phyloP scores from a whole-genome alignment of 1,140 invertebrate genomes.

The Caenorhabditis brenneri region DNA sequence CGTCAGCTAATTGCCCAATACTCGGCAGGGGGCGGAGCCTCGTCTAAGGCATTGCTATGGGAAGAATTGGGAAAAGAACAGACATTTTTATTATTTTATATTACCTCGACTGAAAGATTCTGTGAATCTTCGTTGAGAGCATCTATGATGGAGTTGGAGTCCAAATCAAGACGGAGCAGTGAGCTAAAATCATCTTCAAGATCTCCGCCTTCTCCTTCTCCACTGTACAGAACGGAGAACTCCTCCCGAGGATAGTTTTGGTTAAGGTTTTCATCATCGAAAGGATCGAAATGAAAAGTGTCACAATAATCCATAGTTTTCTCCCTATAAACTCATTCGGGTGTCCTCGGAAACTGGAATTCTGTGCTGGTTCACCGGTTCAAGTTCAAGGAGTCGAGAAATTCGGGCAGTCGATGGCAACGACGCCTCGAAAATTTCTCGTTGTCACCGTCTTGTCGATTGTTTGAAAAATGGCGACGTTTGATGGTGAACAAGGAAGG shows the following conservation, averaged over 20 bases:
- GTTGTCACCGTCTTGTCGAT: background rate
- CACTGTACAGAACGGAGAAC: background rate
- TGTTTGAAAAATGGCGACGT: background rate
- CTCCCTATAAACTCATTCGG: background rate
- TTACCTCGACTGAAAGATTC: background rate
- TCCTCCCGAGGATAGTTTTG: background rate
- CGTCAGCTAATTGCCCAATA: slow-evolving; percentile 35
- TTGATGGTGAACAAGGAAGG: background rate
- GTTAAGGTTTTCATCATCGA: background rate
- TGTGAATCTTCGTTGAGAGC: background rate
- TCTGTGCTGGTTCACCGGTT: background rate
- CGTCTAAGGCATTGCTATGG: background rate
- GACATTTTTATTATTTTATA: too few species aligned
- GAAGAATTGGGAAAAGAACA: background rate
- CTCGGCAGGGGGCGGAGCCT: slow-evolving; percentile 7
- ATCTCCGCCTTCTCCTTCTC: background rate
- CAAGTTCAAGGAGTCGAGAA: background rate
- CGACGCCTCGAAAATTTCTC: background rate
- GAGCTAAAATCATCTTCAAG: background rate
- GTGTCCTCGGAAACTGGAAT: background rate
- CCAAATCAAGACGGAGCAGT: background rate
- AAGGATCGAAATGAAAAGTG: background rate
- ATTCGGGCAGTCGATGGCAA: slow-evolving; percentile 5
- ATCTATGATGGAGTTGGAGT: background rate
- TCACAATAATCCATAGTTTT: background rate